Percentiles rank a stretch among this genome's conserved stretches.
Conservation (phyloP, 2,888 invertebrate species). For the Theristus sp. region DNA sequence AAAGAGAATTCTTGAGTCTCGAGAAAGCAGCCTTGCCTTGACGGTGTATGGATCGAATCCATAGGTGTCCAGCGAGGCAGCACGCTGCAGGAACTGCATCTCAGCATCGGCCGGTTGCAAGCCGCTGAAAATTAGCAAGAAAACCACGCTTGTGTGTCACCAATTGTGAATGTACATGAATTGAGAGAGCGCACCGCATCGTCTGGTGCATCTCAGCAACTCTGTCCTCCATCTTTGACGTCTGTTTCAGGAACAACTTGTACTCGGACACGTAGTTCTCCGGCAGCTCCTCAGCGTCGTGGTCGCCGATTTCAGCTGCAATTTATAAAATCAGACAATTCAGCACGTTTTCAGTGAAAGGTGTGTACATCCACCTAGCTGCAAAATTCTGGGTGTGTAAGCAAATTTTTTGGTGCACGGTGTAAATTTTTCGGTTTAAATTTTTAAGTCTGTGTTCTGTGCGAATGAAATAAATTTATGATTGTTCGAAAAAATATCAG, state of each 20-base stretch:
- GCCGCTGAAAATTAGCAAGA: slow-evolving; percentile 44
- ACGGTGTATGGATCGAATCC: slow-evolving; percentile 95
- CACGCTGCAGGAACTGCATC: slow-evolving; percentile 69
- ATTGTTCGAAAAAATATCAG: too few relatives aligned
- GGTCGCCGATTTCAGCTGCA: slow-evolving; percentile 81
- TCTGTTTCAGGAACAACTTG: slow-evolving; percentile 75
- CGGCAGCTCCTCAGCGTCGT: slow-evolving; percentile 60
- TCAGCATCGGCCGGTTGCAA: slow-evolving; percentile 71
- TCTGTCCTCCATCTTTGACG: slow-evolving; percentile 70
- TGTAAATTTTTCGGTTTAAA: too few relatives aligned
- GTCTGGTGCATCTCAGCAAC: slow-evolving; percentile 77
- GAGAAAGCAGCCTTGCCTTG: too few relatives aligned
- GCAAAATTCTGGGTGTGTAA: too few relatives aligned
- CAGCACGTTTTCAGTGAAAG: background rate
- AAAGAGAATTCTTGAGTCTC: too few relatives aligned
- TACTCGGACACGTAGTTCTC: slow-evolving; percentile 70
- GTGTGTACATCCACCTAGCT: too few relatives aligned
- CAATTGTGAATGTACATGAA: too few relatives aligned
- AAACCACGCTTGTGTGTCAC: too few relatives aligned
- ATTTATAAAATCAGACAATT: background rate
- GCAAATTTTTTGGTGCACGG: too few relatives aligned
- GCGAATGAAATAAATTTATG: too few relatives aligned
- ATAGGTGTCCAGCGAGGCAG: slow-evolving; percentile 78
- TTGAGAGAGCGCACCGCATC: slow-evolving; percentile 45
- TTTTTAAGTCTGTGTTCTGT: too few relatives aligned